Evolutionary conservation across 2,113 vertebrate genomes (phyloP), one percentile per base, ranked within the genome.

Genomic region (Formicarius rufipectus): DNA sequence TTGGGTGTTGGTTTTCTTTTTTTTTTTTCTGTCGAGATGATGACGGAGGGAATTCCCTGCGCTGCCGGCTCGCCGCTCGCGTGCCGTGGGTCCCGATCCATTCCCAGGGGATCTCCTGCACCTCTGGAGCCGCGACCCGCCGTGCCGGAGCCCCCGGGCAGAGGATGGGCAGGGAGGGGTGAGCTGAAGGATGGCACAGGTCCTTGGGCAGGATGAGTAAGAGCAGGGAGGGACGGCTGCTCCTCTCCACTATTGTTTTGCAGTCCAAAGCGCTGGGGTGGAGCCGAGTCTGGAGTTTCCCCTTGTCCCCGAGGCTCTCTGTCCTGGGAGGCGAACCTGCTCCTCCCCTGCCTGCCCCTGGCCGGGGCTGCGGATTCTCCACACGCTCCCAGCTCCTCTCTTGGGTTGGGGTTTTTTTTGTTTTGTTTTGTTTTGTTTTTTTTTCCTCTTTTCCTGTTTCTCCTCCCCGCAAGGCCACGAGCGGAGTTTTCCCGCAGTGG

Each of bases 21-120:
- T 18, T 59, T 37, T 22, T 23, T 22, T 11, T 8, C 6, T 22
- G n/a, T 37, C 31, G 91, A 64, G 83, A 18, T 69, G 92, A 68
- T 91, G 95, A 77, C 45, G 59, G 94, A 91, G 94, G 92, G 92
- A 93, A 95, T 91, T 91, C 95, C 95, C 90, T 90, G 94, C n/a
- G n/a, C 72, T 33, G 89, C 67, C 37, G 39, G 53, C 93, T 95
- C 59, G 28, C 75, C 53, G 45, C 72, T 72, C 31, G 28, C 7
- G 42, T 83, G 93, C 82, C 14, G 13, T 71, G 78, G 91, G 64
- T 74, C 85, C 5, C 17, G 59, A 77, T 59, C 68, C 53, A 5
- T 21, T 87, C 66, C 75, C 85, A 13, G 49, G 76, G 58, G 44
- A 68, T 64, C 47, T 40, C 31, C 37, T 6, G 53, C 75, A 7